Evolutionary conservation across 2,113 vertebrate species (phyloP).

Genomic region (Casuarius casuarius): DNA sequence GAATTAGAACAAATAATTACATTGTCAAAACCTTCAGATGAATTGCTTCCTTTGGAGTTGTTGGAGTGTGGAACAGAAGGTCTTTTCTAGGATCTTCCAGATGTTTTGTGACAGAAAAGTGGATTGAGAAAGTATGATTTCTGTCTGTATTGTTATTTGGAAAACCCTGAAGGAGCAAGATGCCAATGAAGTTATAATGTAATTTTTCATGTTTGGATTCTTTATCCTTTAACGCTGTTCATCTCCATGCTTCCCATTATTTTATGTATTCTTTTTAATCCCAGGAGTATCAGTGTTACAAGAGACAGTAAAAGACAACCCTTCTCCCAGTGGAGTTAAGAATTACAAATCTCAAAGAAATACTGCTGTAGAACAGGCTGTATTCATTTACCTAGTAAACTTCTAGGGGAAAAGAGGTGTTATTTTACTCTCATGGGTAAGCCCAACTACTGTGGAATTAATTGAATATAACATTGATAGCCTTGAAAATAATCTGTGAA

Average conservation of each 20-base stretch:
- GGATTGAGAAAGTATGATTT: background rate
- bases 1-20: background rate
- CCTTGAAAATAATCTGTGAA: background rate
- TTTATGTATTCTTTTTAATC: background rate
- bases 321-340: background rate
- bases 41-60: background rate
- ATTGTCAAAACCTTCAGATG: background rate
- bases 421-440: background rate
- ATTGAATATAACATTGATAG: background rate
- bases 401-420: background rate
- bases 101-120: constrained; percentile 9
- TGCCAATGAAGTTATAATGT: background rate
- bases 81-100: constrained; percentile 37
- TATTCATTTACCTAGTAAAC: background rate
- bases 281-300: background rate
- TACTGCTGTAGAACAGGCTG: background rate
- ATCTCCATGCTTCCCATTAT: background rate
- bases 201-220: background rate
- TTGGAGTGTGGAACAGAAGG: background rate
- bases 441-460: background rate
- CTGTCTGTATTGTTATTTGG: background rate
- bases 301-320: background rate
- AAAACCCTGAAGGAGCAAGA: background rate
- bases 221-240: background rate
- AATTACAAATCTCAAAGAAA: background rate